These are phyloP conservation scores for Clarias pachynema DNA, from an alignment of 2,797 vertebrate genomes.

Conservation along the genomic window DNA sequence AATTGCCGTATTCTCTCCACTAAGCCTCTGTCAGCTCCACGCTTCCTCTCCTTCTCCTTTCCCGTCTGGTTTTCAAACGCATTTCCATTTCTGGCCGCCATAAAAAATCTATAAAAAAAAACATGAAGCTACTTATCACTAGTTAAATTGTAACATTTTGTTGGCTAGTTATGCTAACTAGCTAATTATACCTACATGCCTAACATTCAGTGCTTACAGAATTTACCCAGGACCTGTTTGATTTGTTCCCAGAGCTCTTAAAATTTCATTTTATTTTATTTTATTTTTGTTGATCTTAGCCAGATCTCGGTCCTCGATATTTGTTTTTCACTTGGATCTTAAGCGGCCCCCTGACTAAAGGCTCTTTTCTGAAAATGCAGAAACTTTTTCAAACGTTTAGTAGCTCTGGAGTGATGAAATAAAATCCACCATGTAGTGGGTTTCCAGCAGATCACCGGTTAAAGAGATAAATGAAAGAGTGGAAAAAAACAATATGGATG, in stretches of 20 bases:
- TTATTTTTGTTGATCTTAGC: background rate
- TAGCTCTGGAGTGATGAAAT: background rate
- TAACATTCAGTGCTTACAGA: background rate
- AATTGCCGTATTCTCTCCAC: conserved; percentile 1
- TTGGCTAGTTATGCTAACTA: background rate
- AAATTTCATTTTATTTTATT: no score
- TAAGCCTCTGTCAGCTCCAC: background rate
- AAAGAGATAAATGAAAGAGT: background rate
- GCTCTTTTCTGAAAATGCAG: background rate
- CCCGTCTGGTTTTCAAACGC: background rate
- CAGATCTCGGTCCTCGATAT: background rate
- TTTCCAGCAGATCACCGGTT: background rate
- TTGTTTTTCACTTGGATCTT: background rate
- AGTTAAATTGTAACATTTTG: background rate
- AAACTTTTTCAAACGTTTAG: background rate
- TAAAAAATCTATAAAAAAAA: background rate
- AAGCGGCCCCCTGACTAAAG: background rate
- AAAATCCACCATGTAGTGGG: background rate
- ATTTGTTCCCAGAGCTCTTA: background rate
- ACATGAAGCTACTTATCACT: no score
- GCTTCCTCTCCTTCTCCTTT: background rate
- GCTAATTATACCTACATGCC: background rate
- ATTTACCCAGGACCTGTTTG: background rate
- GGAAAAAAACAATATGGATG: background rate
- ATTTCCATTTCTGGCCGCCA: background rate